phyloP scores from a whole-genome alignment of 2,888 invertebrate species.

The Ennomos erosarius region DNA sequence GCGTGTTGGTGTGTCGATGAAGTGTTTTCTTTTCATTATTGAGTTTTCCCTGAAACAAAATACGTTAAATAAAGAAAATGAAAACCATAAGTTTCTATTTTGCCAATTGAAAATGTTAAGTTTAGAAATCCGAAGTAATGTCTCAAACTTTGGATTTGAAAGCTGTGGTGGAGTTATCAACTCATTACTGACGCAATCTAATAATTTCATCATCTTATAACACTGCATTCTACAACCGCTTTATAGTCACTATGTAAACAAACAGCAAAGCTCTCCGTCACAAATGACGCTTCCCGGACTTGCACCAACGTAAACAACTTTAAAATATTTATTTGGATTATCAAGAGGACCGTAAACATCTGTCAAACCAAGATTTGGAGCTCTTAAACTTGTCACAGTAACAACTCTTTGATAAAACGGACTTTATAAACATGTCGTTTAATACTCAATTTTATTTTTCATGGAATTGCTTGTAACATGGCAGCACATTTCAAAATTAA shows the following conservation, averaged over 20 bases:
- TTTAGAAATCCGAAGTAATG: too few species aligned
- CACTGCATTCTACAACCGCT: conserved; percentile 1
- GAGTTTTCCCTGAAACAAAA: conserved; percentile 64
- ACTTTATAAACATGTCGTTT: conserved; percentile 29
- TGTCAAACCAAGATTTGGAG: conserved; percentile 63
- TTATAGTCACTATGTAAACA: conserved; percentile 55
- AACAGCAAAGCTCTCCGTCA: conserved; percentile 41
- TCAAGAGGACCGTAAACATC: conserved; percentile 65
- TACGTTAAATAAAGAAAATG: too few species aligned
- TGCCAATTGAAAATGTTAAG: too few species aligned
- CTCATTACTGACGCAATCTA: neutral
- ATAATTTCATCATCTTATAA: conserved; percentile 1
- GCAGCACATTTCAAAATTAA: conserved; percentile 21
- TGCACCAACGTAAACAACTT: conserved; percentile 65
- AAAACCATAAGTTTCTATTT: too few species aligned
- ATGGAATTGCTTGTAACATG: conserved; percentile 23
- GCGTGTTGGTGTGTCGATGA: conserved; percentile 32
- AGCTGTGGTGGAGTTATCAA: conserved; percentile 7
- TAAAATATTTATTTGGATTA: conserved; percentile 69
- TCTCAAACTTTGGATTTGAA: too few species aligned
- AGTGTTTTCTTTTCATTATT: conserved; percentile 54
- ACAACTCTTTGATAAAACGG: conserved; percentile 31
- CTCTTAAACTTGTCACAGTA: conserved; percentile 57
- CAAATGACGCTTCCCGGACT: conserved; percentile 52
- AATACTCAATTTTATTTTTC: conserved; percentile 21